Base-by-base conservation (phyloP, 2,888 invertebrate species). In the Nipponacmea schrenckii region DNA sequence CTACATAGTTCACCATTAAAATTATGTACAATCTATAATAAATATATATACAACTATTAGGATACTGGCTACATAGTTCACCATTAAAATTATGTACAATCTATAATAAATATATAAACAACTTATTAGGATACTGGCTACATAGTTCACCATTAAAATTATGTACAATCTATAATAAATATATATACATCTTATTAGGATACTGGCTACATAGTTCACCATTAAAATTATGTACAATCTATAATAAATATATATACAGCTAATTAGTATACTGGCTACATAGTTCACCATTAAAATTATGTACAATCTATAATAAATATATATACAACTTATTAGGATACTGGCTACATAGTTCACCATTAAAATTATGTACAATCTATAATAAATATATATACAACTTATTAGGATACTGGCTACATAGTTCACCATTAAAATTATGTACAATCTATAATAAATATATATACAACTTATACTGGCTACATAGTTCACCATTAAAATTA, bases 261-360 rank as follows among this genome's bases (percentile, higher is more conserved):
- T 31, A 3, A 31, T 31, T 31, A 31, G 31, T 2, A 31, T 31
- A 31, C 31, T 31, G 31, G 31, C 31, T 31, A 31, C 31, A 31
- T 31, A 31, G 31, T 31, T 31, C 31, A 31, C 31, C 31, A 31
- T 31, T 31, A 31, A 31, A 31, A 31, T 31, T 31, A 31, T 31
- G 31, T 31, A 31, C 31, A 3, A 31, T 31, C 31, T 31, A 31
- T 31, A 31, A 31, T 31, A 31, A 5, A 31, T 84, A 90, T 77
- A 94, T 91, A 67, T 93, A 91, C 74, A 94, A 90, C 77, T 92
- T 92, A 82, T 92, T 92, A 46, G 94, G 94, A 89, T 94, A 94
- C 75, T 93, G 92, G 67, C 92, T 90, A 87, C 93, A 92, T 63
- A 94, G 89, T 80, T 92, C 92, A 14, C 94, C 94, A 80, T 90